Conservation (phyloP, 2,888 invertebrate species). For the Kuschelorhynchus macadamiae region DNA sequence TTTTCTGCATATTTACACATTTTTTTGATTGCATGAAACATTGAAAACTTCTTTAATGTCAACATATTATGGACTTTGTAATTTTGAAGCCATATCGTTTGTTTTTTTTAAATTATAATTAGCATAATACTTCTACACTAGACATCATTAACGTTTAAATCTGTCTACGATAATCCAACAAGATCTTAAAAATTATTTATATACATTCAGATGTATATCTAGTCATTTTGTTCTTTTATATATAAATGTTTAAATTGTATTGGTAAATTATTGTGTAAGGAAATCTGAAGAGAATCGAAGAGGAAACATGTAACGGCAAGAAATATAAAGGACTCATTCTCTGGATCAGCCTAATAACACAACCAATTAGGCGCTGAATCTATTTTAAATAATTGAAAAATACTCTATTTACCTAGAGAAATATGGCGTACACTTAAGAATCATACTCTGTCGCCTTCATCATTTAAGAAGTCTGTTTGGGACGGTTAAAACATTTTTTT, state of each 20-base stretch:
- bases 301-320: slow-evolving; percentile 65
- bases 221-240: slow-evolving; percentile 5
- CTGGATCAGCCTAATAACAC: slow-evolving; percentile 20
- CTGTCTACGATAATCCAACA: no score
- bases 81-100: no score
- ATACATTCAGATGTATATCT: slow-evolving; percentile 14
- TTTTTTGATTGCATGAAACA: no score
- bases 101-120: no score
- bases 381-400: slow-evolving; percentile 22
- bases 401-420: slow-evolving; percentile 35
- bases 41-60: no score
- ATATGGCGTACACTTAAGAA: slow-evolving; percentile 63
- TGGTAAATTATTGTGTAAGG: slow-evolving; percentile 8
- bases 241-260: slow-evolving; percentile 12
- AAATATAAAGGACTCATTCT: slow-evolving; percentile 48
- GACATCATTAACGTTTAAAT: no score
- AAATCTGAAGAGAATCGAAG: slow-evolving; percentile 28
- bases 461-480: slow-evolving; percentile 60
- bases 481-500: slow-evolving; percentile 58
- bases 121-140: no score
- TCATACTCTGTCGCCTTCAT: slow-evolving; percentile 61
- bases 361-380: slow-evolving; percentile 25
- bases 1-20: no score
- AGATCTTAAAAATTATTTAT: slow-evolving; percentile 11
- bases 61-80: no score